These are phyloP conservation scores for Oenanthe oenanthe DNA, from an alignment of 2,113 vertebrate species.

Conservation along the genomic window DNA sequence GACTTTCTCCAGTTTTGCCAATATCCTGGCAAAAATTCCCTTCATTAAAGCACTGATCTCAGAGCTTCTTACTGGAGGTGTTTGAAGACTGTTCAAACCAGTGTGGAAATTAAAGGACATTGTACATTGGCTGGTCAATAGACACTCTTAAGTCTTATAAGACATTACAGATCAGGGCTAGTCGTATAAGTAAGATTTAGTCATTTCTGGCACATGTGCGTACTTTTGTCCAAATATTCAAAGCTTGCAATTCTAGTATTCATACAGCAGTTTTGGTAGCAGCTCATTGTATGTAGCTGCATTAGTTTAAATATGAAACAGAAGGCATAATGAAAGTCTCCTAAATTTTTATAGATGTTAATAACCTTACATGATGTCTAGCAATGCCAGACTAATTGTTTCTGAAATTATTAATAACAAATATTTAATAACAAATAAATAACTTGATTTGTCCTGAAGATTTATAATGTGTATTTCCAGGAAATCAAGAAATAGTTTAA, in stretches of 20 bases:
- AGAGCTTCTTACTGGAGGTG: background rate
- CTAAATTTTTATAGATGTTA: background rate
- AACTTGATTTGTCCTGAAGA: background rate
- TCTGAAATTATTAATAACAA: background rate
- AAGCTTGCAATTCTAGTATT: background rate
- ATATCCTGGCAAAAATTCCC: background rate
- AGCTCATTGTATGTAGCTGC: background rate
- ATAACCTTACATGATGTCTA: background rate
- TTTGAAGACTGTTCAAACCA: background rate
- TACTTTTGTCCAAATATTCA: background rate
- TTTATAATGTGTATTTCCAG: background rate
- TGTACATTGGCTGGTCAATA: background rate
- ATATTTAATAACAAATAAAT: background rate
- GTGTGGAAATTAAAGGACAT: accelerated
- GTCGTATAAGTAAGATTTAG: background rate
- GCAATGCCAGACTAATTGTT: background rate
- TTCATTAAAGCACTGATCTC: background rate
- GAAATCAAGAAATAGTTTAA: background rate
- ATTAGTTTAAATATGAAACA: background rate
- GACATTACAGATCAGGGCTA: background rate
- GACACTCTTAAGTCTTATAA: background rate
- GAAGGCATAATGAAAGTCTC: background rate
- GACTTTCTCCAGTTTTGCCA: background rate
- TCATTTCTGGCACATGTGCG: background rate
- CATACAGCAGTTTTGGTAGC: background rate